phyloP scores from a whole-genome alignment of 2,888 invertebrate genomes.

The Molanna angustata region DNA sequence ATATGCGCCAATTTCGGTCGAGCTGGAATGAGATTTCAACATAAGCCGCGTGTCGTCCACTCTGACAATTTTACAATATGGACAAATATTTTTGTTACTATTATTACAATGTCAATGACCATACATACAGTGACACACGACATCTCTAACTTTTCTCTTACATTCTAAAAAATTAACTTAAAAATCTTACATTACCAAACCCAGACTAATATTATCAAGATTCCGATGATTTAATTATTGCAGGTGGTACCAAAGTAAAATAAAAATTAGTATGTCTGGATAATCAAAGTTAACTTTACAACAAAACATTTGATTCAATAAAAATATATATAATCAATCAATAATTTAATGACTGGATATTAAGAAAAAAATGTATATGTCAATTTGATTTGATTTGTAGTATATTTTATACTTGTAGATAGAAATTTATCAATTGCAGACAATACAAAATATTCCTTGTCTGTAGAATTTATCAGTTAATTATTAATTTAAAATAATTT shows the following conservation, averaged over 20 bases:
- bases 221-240: no score
- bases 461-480: no score
- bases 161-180: constrained; percentile 29
- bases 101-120: constrained; percentile 32
- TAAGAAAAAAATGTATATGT: no score
- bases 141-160: constrained; percentile 31
- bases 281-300: no score
- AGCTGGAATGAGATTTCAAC: constrained; percentile 33
- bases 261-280: constrained; percentile 24
- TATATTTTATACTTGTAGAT: no score
- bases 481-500: no score
- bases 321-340: no score
- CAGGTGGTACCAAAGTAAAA: constrained; percentile 21
- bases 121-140: constrained; percentile 33
- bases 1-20: constrained; percentile 32
- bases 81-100: constrained; percentile 30
- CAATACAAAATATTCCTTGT: no score
- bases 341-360: no score
- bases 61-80: constrained; percentile 30
- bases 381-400: no score
- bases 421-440: no score
- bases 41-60: constrained; percentile 31
- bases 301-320: no score
- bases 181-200: constrained; percentile 27
- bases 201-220: constrained; percentile 23